phyloP scores from a whole-genome alignment of 2,797 vertebrate genomes.

The Sebastes alutus region DNA sequence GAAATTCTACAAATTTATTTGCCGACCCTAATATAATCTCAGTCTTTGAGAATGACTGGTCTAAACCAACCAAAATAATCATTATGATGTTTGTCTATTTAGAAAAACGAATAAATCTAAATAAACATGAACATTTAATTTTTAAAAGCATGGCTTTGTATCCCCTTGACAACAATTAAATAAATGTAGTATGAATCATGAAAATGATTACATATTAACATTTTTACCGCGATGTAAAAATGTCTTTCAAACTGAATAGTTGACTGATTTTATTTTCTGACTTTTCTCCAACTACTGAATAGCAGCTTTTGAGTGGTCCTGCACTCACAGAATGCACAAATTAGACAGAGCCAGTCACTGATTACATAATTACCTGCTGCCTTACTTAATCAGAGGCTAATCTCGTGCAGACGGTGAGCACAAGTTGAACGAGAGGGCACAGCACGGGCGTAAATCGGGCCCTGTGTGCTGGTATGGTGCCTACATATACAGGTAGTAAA shows the following conservation, averaged over 20 bases:
- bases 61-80: not conserved
- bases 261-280: not conserved
- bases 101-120: not conserved
- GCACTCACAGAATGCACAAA: slow-evolving; percentile 9
- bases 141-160: not conserved
- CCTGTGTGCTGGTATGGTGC: not conserved
- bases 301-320: not conserved
- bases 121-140: not conserved
- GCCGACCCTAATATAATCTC: too few species aligned
- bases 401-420: slow-evolving; percentile 18
- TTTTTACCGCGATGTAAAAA: not conserved
- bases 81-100: not conserved
- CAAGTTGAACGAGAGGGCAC: slow-evolving; percentile 19
- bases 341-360: slow-evolving; percentile 19
- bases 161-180: not conserved
- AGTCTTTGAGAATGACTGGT: not conserved
- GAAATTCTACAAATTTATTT: too few species aligned
- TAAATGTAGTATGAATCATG: not conserved
- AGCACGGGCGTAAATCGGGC: not conserved
- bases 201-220: not conserved
- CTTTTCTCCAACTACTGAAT: not conserved
- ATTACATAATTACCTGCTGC: slow-evolving; percentile 53
- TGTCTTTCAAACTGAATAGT: not conserved
- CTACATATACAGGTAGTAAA: not conserved
- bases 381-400: slow-evolving; percentile 42